Base-by-base conservation (phyloP, 37 sponge, comb jelly and placozoan genomes). In the Dysidea cf. avara region DNA sequence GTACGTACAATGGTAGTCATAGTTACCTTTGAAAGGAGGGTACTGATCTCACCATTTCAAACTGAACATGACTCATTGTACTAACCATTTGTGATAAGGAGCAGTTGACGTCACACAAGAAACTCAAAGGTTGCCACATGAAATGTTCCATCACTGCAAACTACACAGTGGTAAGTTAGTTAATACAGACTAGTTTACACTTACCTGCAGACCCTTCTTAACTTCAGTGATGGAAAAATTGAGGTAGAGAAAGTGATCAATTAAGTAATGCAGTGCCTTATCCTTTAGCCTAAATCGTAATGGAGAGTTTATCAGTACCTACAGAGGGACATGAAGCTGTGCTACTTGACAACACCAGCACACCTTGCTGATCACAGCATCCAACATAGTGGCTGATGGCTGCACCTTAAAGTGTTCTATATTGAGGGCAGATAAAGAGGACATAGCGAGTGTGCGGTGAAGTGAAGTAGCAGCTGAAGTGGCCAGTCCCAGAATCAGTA, bases 131-230 rank as follows among this genome's bases (percentile, higher is more conserved):
- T 66, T 78, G 78, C 90, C 90, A 90, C 38, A 39, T 57, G 55
- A 90, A 84, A 52, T 90, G 90, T 77, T 90, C 90, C 81, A 90
- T 63, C 43, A 79, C 35, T 2, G 81, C 71, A 75, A 68, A 70
- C 90, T 89, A 34, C 24, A 40, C 13, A 75, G 18, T 40, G 53
- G n/a, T 33, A 39, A 37, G 60, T 13, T 16, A 39, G 43, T 48
- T n/a, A n/a, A 25, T 22, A 36, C 21, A 53, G 31, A 29, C 28
- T 24, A n/a, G n/a, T n/a, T n/a, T 29, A 25, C 13, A 34, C 22
- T 51, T 34, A 78, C 88, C 69, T 88, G 66, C 20, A 88, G 55
- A 6, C 68, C 73, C 28, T 38, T 48, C 3, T 50, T 50, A 59
- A 88, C 71, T 32, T 73, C 49, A 3, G 21, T 46, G 20, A 82